Conservation (phyloP, 2,113 vertebrate genomes). For the Petroica traversi region DNA sequence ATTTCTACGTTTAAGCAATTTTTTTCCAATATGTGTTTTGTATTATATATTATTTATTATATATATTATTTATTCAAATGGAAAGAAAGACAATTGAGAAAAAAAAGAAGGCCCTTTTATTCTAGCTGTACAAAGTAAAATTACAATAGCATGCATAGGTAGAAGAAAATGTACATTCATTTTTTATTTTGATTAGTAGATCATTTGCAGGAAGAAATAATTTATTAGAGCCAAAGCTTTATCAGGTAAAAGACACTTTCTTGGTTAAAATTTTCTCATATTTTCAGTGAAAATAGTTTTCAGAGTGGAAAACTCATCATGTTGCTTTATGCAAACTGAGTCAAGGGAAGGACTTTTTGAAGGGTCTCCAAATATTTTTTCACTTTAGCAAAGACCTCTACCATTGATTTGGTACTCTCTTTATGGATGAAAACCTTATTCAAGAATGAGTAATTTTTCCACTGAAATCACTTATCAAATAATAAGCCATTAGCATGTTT, state of each 20-base stretch:
- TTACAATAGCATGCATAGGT: neutral
- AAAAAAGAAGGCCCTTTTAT: neutral
- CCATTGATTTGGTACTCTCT: slow-evolving; percentile 30
- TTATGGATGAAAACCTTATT: slow-evolving; percentile 2
- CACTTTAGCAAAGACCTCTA: slow-evolving; percentile 9
- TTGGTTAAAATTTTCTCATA: neutral
- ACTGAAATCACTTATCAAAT: slow-evolving; percentile 36
- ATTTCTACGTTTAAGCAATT: neutral
- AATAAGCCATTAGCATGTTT: slow-evolving; percentile 48
- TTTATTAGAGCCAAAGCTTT: neutral
- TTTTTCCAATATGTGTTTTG: neutral
- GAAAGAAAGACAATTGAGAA: neutral
- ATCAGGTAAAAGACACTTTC: neutral
- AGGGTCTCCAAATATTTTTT: neutral
- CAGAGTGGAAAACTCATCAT: neutral
- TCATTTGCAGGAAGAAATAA: neutral
- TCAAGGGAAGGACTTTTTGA: neutral
- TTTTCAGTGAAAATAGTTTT: neutral
- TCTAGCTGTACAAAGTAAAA: neutral
- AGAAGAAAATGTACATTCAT: neutral
- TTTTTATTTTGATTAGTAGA: neutral
- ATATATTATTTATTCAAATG: neutral
- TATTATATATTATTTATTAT: neutral
- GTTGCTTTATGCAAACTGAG: neutral
- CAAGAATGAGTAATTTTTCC: slow-evolving; percentile 26